phyloP scores from a whole-genome alignment of 2,797 vertebrate genomes.

The Sarcoramphus papa region DNA sequence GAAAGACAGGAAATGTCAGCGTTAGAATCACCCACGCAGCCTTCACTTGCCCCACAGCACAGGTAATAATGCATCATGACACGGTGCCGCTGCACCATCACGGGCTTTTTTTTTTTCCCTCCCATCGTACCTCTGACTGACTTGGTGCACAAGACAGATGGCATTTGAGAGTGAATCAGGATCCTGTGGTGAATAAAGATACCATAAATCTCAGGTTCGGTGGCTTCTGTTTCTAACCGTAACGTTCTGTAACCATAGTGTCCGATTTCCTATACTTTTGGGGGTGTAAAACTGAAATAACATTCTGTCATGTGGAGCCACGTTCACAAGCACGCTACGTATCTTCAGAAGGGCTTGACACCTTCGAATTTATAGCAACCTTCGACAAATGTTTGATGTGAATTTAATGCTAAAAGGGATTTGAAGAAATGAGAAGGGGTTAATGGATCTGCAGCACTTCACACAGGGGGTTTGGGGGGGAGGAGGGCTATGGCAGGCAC shows the following conservation, averaged over 20 bases:
- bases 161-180: neutral
- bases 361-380: neutral
- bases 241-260: accelerated
- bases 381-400: neutral
- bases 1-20: neutral
- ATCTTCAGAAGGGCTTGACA: neutral
- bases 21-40: neutral
- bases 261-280: neutral
- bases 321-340: accelerated
- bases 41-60: accelerated
- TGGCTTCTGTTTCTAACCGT: neutral
- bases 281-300: neutral
- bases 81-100: accelerated
- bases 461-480: accelerated
- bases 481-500: neutral
- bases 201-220: neutral
- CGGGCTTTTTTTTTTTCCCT: neutral
- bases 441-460: neutral
- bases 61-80: no score
- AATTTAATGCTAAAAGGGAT: neutral
- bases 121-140: neutral
- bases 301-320: neutral
- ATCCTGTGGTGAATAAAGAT: neutral
- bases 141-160: neutral
- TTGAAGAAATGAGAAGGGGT: neutral